Base-by-base conservation (phyloP, 2,797 vertebrate species). In the Pipistrellus pygmaeus region DNA sequence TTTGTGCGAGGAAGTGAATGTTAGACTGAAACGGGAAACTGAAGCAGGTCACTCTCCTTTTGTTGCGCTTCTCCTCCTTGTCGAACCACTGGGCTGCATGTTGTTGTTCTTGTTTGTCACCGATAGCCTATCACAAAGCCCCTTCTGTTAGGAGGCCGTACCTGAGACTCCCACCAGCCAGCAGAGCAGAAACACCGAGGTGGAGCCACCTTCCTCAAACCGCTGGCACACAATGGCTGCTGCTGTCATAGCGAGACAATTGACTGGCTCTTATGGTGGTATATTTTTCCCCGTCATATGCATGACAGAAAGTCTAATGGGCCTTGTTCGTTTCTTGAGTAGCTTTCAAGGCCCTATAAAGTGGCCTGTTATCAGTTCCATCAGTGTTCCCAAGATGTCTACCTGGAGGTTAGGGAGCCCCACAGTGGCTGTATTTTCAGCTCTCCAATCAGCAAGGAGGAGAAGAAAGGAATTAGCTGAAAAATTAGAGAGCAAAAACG, bases 241-340 rank as follows among this genome's bases (percentile, higher is more conserved):
- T 97, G 98, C 99, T 99, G 98, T 99, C 98, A 98, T 88, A 35
- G 97, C 71, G 95, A 97, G 97, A 99, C 99, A 99, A 99, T 98
- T 97, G 97, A 97, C 97, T 96, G 91, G 98, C 98, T 98, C 98
- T 99, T 98, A 98, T 97, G 97, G 98, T 97, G 97, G 98, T 98
- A 97, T 98, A 97, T 98, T 98, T 98, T 95, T 98, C 97, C 97
- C 98, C 98, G 98, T 98, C 98, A 98, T 98, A 98, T 99, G 98
- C 98, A 98, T 98, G 98, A 99, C 98, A 99, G 98, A 98, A 98
- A 98, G 98, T 99, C 98, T 99, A 99, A 99, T 99, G 99, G 99
- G 96, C 98, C 99, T 99, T 98, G 98, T 98, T 99, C 98, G 98
- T 98, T 98, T 99, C 98, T 99, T 98, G 98, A 98, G 98, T 98